Percentiles rank a stretch among this genome's conserved stretches.
These are phyloP conservation scores for Macroglossus sobrinus DNA, from an alignment of 2,113 vertebrate species.

Conservation along the genomic window DNA sequence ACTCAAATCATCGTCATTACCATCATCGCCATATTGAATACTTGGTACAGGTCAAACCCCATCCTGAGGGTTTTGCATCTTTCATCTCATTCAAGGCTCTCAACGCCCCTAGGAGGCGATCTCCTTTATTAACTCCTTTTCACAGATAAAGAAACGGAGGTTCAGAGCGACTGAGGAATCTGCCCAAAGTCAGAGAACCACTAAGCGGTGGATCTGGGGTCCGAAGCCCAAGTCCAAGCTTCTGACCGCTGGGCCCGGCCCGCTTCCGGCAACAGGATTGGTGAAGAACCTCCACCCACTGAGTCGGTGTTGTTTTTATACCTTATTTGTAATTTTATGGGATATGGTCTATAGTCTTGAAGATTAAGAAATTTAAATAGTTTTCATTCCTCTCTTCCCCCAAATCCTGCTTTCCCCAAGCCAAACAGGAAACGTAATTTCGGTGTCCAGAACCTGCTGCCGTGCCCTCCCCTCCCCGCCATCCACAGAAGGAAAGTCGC, in stretches of 20 bases:
- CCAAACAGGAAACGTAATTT: background rate
- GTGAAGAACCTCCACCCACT: background rate
- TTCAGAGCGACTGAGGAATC: background rate
- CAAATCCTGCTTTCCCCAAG: background rate
- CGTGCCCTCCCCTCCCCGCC: too few species aligned
- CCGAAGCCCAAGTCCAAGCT: background rate
- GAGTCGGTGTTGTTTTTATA: background rate
- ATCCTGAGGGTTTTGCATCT: background rate
- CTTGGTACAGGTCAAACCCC: background rate
- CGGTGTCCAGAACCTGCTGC: background rate
- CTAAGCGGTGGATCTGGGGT: background rate
- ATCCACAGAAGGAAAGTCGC: background rate
- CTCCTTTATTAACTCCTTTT: background rate
- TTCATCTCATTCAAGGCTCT: background rate
- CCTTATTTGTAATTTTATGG: background rate
- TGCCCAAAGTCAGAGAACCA: background rate
- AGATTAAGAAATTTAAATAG: background rate
- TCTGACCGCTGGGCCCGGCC: background rate
- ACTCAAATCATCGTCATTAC: background rate
- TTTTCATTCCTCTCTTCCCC: background rate
- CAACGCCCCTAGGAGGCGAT: accelerated
- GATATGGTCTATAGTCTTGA: background rate
- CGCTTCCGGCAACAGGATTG: background rate
- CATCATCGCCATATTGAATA: background rate
- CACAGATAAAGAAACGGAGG: background rate